A percentile compares a stretch with the other conserved stretches of the same genome.
These are phyloP conservation scores for Ciona savignyi DNA, from an alignment of 23 tunicate species.

Conservation along the genomic window DNA sequence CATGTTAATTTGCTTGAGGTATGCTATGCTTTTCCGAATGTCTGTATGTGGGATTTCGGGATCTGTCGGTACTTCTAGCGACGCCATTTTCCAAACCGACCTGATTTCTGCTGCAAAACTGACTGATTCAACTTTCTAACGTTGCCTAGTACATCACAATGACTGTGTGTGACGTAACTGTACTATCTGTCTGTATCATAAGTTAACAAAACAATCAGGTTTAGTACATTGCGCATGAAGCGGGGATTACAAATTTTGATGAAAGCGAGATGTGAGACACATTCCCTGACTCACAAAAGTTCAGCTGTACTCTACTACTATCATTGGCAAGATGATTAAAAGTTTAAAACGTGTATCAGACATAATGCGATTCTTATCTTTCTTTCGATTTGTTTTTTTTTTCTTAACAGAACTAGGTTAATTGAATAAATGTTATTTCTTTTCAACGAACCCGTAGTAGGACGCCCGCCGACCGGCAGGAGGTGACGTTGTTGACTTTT, in stretches of 20 bases:
- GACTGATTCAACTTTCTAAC: neutral
- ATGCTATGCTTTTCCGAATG: conserved; percentile 41
- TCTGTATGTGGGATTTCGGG: conserved; percentile 14
- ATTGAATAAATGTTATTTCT: no score
- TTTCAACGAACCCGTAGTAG: conserved; percentile 21
- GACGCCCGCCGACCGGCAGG: conserved; percentile 30
- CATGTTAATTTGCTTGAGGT: conserved; percentile 21
- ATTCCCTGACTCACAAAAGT: no score
- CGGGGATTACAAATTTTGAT: no score
- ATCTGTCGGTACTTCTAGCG: neutral
- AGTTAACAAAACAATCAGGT: neutral
- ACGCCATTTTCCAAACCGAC: neutral
- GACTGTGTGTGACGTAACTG: neutral
- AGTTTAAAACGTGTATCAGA: no score
- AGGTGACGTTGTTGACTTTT: neutral
- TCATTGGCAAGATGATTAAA: no score
- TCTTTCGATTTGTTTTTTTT: no score
- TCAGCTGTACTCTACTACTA: no score
- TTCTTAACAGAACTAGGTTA: neutral
- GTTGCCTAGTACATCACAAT: neutral
- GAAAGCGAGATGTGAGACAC: no score
- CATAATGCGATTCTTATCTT: no score
- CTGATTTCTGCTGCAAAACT: neutral
- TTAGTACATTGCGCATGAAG: no score
- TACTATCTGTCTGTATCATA: neutral